Percentiles rank a stretch among this genome's conserved stretches.
Evolutionary conservation across 2,888 invertebrate species (phyloP).

Genomic region (Tridacna crocea): DNA sequence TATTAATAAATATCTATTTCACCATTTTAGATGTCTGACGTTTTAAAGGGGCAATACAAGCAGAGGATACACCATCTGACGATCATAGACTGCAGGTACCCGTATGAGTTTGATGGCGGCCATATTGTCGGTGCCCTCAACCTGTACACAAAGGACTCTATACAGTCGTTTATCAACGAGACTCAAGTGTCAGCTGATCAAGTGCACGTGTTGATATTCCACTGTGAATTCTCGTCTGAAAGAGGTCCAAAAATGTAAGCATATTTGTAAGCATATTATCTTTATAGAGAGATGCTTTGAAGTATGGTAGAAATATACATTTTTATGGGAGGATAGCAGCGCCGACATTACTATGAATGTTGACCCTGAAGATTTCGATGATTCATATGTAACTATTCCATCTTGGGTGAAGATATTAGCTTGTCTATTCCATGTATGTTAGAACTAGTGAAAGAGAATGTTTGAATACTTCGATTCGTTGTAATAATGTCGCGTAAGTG

Average conservation of each 20-base stretch:
- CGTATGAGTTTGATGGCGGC: constrained; percentile 96
- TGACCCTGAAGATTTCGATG: no score
- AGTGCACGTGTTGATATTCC: constrained; percentile 62
- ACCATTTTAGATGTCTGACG: constrained; percentile 72
- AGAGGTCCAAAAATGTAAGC: constrained; percentile 62
- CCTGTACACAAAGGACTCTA: constrained; percentile 27
- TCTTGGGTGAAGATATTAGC: no score
- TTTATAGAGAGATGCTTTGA: not conserved
- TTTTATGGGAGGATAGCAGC: no score
- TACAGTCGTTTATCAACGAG: constrained; percentile 6
- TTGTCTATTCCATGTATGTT: no score
- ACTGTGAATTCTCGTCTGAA: constrained; percentile 64
- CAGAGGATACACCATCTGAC: constrained; percentile 89
- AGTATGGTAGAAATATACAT: no score
- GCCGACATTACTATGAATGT: no score
- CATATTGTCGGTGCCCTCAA: constrained; percentile 85
- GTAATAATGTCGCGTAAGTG: no score
- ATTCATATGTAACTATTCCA: no score
- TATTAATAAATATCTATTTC: no score
- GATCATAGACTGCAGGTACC: constrained; percentile 97
- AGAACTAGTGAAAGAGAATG: no score
- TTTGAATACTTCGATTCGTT: no score
- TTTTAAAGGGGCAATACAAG: constrained; percentile 89
- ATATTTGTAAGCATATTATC: constrained; percentile 10
- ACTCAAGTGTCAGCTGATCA: constrained; percentile 1